Evolutionary conservation across 2,888 invertebrate species (phyloP).

Genomic region (Pandemis heparana): DNA sequence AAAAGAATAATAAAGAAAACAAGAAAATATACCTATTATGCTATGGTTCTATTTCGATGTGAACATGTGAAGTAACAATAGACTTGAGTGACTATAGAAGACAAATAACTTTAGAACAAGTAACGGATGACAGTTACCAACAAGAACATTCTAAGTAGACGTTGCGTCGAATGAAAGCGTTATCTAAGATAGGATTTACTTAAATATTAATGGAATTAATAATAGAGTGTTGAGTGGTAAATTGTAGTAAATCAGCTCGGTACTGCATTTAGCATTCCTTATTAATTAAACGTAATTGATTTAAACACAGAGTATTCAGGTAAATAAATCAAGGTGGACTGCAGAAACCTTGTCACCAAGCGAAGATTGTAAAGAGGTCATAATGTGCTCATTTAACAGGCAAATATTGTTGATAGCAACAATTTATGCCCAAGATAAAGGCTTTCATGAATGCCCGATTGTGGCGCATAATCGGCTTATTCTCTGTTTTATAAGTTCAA

Average conservation of each 20-base stretch:
- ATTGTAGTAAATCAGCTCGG: constrained; percentile 6
- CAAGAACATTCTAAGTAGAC: not conserved
- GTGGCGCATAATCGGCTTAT: constrained; percentile 5
- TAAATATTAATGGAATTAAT: not conserved
- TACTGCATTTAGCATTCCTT: not conserved
- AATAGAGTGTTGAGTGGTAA: not conserved
- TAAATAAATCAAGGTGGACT: constrained; percentile 31
- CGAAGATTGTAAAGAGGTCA: not conserved
- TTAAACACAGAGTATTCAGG: constrained; percentile 30
- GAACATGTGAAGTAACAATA: not conserved
- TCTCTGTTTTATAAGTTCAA: constrained; percentile 19
- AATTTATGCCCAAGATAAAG: constrained; percentile 13
- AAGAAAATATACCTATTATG: not conserved
- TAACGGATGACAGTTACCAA: not conserved
- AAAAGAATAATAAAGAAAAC: not conserved
- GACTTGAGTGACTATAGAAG: constrained; percentile 1
- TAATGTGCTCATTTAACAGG: constrained; percentile 2
- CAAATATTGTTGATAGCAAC: constrained; percentile 27
- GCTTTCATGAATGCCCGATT: constrained; percentile 21
- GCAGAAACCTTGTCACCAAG: constrained; percentile 11
- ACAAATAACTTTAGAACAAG: not conserved
- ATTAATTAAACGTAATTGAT: constrained; percentile 20
- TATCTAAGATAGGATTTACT: too few species aligned
- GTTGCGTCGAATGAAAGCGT: not conserved
- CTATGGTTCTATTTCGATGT: not conserved